Conservation (phyloP, 2,888 invertebrate species). For the Willowsia nigromaculata region DNA sequence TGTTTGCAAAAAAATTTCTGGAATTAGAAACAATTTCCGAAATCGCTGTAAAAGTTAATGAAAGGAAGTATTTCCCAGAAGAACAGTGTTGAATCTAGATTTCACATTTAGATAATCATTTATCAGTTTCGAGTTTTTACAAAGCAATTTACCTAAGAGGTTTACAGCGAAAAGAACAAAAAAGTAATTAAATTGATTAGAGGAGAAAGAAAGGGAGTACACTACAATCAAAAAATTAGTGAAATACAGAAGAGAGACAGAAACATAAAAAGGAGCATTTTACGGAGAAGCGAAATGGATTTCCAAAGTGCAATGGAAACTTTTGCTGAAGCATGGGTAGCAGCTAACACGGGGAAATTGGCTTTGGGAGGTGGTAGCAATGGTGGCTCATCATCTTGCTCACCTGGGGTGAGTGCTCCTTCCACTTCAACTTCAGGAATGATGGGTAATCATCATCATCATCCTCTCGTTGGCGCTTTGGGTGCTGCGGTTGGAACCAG, state of each 20-base stretch:
- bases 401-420: constrained; percentile 50
- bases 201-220: not conserved
- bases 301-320: constrained; percentile 99
- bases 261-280: not conserved
- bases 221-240: not conserved
- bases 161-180: not conserved
- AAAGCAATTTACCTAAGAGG: not conserved
- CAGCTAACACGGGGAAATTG: constrained; percentile 80
- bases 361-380: constrained; percentile 25
- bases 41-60: constrained; percentile 3
- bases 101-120: constrained; percentile 46
- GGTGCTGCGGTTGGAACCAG: constrained; percentile 40
- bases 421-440: not conserved
- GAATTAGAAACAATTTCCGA: too few relatives aligned
- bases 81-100: not conserved
- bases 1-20: too few relatives aligned
- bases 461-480: constrained; percentile 46
- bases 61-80: not conserved
- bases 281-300: constrained; percentile 85
- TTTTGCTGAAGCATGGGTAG: constrained; percentile 98
- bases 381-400: constrained; percentile 45
- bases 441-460: constrained; percentile 46
- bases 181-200: constrained; percentile 43
- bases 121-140: constrained; percentile 18
- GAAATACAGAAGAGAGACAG: not conserved